These are phyloP conservation scores for Rhorus exstirpatorius DNA, from an alignment of 2,888 invertebrate genomes.

Conservation along the genomic window DNA sequence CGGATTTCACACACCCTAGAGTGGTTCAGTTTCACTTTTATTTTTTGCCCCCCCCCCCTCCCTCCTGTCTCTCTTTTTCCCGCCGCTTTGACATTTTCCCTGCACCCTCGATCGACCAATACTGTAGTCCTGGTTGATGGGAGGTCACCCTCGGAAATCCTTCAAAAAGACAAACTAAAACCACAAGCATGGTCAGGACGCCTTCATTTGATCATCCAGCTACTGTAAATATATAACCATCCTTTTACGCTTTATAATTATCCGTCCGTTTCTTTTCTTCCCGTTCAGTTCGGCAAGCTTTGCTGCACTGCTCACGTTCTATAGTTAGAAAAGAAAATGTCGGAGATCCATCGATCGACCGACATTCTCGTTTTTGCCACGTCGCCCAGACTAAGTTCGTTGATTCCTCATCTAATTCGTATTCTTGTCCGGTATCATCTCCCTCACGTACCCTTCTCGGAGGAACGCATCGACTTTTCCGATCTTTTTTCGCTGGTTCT, in stretches of 20 bases:
- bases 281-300: constrained; percentile 6
- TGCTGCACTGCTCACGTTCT: constrained; percentile 30
- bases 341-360: constrained; percentile 46
- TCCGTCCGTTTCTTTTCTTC: constrained; percentile 52
- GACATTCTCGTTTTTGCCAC: constrained; percentile 49
- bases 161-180: constrained; percentile 72
- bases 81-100: background rate
- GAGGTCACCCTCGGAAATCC: constrained; percentile 68
- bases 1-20: constrained; percentile 56
- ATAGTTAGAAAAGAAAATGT: too few relatives aligned
- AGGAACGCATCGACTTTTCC: constrained; percentile 52
- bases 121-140: constrained; percentile 9
- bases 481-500: constrained; percentile 56
- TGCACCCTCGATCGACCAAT: constrained; percentile 55
- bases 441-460: constrained; percentile 54
- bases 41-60: constrained; percentile 1
- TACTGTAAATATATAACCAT: background rate
- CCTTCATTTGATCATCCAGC: constrained; percentile 14
- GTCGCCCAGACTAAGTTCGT: constrained; percentile 52
- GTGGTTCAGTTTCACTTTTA: constrained; percentile 49
- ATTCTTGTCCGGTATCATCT: constrained; percentile 54
- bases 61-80: constrained; percentile 22
- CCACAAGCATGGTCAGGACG: constrained; percentile 25
- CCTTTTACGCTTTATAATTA: constrained; percentile 63
- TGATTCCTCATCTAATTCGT: constrained; percentile 65